Evolutionary conservation across 1,140 invertebrate genomes (phyloP), one percentile per base, ranked within the genome.

Genomic region (Macrosteles quadrilineatus): DNA sequence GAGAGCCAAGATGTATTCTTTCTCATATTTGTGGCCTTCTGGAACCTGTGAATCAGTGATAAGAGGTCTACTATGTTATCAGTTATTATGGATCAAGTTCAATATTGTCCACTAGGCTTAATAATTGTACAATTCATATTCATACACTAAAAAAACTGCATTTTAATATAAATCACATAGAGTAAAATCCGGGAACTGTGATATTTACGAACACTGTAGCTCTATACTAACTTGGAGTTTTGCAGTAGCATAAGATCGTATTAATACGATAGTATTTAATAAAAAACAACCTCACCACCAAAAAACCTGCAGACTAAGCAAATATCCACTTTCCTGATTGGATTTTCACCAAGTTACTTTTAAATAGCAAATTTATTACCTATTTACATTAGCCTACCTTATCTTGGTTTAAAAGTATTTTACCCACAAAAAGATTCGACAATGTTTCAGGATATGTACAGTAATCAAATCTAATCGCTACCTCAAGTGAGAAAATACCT

Each of bases 11-110:
- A 92, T 65, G 66, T 86, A 86, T 30, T 87, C 84, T 77, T 90
- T 91, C 0, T 88, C 86, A 78, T 91, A 91, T 77, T 90, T 90
- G 9, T 87, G 84, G 36, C 90, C 90, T 81, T 86, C 87, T 23
- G 89, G 88, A 73, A 93, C 85, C 87, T 89, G 27, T 19, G 21
- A 19, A 50, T 53, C 6, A 70, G 63, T 63, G 59, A 62, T 40
- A 79, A 81, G 73, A 73, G 72, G 74, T 63, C 53, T 43, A 59
- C 25, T 59, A 31, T 50, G n/a, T 17, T 11, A 43, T 43, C 9
- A 11, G 9, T 43, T 17, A 9, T 43, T 11, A 17, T 17, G 17
- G 9, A 11, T 9, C 36, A 43, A 43, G 17, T 17, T 11, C 17
- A 11, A 11, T 17, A 43, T 43, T 43, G 9, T 43, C 36, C 36